Evolutionary conservation across 2,113 vertebrate species (phyloP).

Genomic region (Sprattus sprattus): DNA sequence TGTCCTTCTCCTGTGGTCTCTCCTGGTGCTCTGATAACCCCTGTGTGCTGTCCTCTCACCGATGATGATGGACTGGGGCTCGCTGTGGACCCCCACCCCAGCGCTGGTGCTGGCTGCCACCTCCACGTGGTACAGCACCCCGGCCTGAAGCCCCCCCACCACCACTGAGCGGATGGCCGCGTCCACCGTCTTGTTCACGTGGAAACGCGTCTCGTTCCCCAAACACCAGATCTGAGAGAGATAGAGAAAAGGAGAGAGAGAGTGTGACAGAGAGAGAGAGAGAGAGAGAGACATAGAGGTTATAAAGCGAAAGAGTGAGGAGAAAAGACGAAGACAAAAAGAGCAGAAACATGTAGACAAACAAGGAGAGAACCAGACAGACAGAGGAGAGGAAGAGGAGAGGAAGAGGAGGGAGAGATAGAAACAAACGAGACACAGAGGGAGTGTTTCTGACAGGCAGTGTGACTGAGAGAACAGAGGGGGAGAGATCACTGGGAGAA

Average conservation of each 20-base stretch:
- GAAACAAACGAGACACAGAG: not conserved
- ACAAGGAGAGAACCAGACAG: not conserved
- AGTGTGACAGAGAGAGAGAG: conserved; percentile 39
- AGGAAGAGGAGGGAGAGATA: not conserved
- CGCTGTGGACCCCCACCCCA: conserved; percentile 92
- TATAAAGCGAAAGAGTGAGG: not conserved
- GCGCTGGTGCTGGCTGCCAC: conserved; percentile 96
- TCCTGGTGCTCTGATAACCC: not conserved
- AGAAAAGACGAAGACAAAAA: not conserved
- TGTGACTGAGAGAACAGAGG: not conserved
- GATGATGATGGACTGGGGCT: conserved; percentile 89
- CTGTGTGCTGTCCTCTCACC: conserved; percentile 72
- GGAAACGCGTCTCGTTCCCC: conserved; percentile 95
- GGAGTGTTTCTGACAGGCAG: not conserved
- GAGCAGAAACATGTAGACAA: not conserved
- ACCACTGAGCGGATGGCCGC: conserved; percentile 95
- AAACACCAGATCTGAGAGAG: conserved; percentile 92
- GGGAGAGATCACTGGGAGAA: not conserved
- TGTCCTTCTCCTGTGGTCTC: not conserved
- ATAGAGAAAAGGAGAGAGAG: conserved; percentile 41
- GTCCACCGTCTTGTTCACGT: conserved; percentile 97
- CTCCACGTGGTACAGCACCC: conserved; percentile 90
- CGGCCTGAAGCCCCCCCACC: conserved; percentile 91
- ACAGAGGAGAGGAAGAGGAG: not conserved
- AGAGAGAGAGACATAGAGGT: conserved; percentile 9